Conservation (phyloP, 2,797 vertebrate species). For the Cirrhinus molitorella region DNA sequence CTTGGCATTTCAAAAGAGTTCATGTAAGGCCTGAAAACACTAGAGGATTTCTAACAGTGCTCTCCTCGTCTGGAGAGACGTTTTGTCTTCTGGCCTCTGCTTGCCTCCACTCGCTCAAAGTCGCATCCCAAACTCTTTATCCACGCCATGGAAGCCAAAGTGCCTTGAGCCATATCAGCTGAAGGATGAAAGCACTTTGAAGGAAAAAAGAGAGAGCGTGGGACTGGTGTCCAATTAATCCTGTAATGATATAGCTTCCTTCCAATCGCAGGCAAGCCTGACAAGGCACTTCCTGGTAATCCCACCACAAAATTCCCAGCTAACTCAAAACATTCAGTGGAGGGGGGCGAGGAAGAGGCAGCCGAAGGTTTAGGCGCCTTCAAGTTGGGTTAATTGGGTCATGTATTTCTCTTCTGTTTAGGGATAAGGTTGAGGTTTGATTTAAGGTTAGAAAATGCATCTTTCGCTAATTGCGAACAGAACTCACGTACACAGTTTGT, state of each 20-base stretch:
- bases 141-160: conserved; percentile 12
- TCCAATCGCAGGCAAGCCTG: conserved; percentile 71
- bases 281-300: conserved; percentile 71
- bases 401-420: background rate
- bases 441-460: background rate
- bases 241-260: conserved; percentile 77
- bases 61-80: conserved; percentile 18
- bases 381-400: background rate
- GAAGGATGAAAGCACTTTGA: conserved; percentile 2
- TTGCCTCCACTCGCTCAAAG: conserved; percentile 28
- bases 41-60: background rate
- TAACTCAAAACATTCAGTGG: conserved; percentile 77
- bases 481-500: background rate
- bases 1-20: conserved; percentile 36
- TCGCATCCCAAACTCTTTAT: conserved; percentile 36
- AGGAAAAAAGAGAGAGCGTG: conserved; percentile 11
- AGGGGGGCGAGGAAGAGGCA: background rate
- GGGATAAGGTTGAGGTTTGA: background rate
- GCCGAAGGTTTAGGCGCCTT: background rate
- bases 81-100: conserved; percentile 35
- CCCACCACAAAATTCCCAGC: conserved; percentile 74
- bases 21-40: conserved; percentile 23
- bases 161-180: conserved; percentile 8
- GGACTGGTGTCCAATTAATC: conserved; percentile 73
- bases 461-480: background rate